Base-by-base conservation (phyloP, 2,113 vertebrate genomes). In the Paedocypris sp. region DNA sequence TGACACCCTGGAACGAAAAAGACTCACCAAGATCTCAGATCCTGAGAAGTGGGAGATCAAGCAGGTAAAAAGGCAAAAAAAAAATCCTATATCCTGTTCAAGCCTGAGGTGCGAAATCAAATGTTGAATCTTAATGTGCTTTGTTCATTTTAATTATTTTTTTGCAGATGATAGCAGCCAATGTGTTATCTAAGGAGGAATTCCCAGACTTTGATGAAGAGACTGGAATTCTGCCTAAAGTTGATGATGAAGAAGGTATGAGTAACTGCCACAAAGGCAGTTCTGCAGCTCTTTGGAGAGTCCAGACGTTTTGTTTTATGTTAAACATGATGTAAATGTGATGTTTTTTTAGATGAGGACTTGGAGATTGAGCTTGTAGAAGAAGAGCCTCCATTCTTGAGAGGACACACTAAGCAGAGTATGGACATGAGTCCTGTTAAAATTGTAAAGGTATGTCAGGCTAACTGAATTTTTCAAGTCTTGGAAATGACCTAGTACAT, bases 361-460 rank as follows among this genome's bases (percentile, higher is more conserved):
- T 83, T 99, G 65, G 95, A 99, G 76, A 99, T 98, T 26, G 95
- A 99, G 70, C 77, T 99, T 3, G 95, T 99, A 38, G 95, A 98
- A 64, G 95, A 99, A 72, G 95, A 99, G 26, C 95, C 95, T 1
- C 94, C 95, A 0, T 99, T 99, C 80, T 81, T 99, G 61, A 86
- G 94, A 73, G 95, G 94, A 25, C 95, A 99, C 73, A 98, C 95
- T 13, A 97, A 97, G 51, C 94, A 97, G 60, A 98, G 94, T 81
- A 97, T 97, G 92, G 93, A 97, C 78, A 98, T 99, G 91, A 99
- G 94, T 54, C 95, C 95, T 5, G 96, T 99, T 56, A 98, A 99
- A 77, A 99, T 99, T 1, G 94, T 99, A 6, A 99, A 99, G 93
- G 95, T 98, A 54, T 48, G 39, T 16, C 16, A 23, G 11, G 41